phyloP scores from a whole-genome alignment of 2,888 invertebrate species.

The Amiota mariae region DNA sequence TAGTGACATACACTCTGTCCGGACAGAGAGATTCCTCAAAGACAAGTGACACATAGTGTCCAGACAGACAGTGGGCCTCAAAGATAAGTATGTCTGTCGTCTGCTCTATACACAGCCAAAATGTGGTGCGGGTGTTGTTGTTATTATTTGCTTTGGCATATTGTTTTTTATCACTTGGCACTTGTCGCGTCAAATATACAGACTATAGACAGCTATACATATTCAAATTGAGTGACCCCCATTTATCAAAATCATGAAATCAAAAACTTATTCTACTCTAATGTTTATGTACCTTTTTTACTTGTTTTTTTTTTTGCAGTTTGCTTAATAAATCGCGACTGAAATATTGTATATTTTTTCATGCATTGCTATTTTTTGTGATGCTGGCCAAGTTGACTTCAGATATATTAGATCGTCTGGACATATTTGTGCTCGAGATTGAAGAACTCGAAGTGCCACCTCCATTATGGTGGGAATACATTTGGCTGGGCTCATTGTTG shows the following conservation, averaged over 20 bases:
- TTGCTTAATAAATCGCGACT: conserved; percentile 96
- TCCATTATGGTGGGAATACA: conserved; percentile 89
- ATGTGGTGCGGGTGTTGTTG: too few relatives aligned
- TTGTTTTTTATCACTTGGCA: too few relatives aligned
- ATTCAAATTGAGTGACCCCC: background rate
- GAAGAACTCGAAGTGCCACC: conserved; percentile 94
- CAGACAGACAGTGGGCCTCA: conserved; percentile 35
- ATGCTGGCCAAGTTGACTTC: conserved; percentile 94
- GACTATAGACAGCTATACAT: background rate
- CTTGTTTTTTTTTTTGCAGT: conserved; percentile 76
- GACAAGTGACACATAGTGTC: background rate
- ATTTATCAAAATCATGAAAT: conserved; percentile 15
- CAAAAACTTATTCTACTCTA: conserved; percentile 1
- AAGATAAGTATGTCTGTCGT: conserved; percentile 18
- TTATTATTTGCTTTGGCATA: too few relatives aligned
- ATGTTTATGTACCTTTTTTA: background rate
- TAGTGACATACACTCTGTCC: background rate
- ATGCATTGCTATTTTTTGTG: conserved; percentile 89
- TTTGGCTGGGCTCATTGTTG: conserved; percentile 89
- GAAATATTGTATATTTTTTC: conserved; percentile 95
- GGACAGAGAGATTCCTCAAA: too few relatives aligned
- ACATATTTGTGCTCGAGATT: conserved; percentile 94
- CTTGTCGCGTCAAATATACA: background rate
- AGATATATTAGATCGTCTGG: conserved; percentile 92
- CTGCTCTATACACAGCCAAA: too few relatives aligned